Conservation (phyloP, 2,888 invertebrate species). For the Sialis lutaria region DNA sequence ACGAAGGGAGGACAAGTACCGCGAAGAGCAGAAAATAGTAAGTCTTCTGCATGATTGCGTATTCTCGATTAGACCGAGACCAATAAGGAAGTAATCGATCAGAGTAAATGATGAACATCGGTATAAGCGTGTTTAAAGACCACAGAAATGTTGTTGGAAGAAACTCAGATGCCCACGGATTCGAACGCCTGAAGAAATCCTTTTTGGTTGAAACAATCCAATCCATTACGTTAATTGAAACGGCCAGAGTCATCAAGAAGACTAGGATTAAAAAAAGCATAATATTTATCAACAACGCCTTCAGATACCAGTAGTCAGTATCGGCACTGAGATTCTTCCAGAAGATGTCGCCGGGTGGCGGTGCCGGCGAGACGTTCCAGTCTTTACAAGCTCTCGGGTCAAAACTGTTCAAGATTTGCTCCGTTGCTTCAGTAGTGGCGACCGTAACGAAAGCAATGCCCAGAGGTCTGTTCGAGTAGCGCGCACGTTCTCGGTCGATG, state of each 20-base stretch:
- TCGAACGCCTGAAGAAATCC: slow-evolving; percentile 32
- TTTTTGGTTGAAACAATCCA: slow-evolving; percentile 29
- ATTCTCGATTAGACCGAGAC: slow-evolving; percentile 84
- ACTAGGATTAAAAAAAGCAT: slow-evolving; percentile 66
- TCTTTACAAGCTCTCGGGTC: slow-evolving; percentile 40
- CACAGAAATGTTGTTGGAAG: slow-evolving; percentile 77
- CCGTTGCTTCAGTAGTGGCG: slow-evolving; percentile 47
- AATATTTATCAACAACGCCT: slow-evolving; percentile 65
- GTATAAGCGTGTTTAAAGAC: slow-evolving; percentile 78
- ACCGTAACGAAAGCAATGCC: slow-evolving; percentile 87
- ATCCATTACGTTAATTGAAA: slow-evolving; percentile 59
- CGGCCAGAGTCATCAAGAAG: slow-evolving; percentile 84
- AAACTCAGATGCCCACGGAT: slow-evolving; percentile 65
- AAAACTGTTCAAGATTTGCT: slow-evolving; percentile 48
- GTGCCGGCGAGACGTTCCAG: slow-evolving; percentile 77
- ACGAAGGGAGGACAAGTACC: slow-evolving; percentile 84
- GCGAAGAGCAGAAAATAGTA: slow-evolving; percentile 81
- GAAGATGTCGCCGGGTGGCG: slow-evolving; percentile 81
- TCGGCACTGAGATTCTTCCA: slow-evolving; percentile 86
- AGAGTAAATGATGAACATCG: slow-evolving; percentile 76
- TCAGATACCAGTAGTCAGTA: slow-evolving; percentile 70
- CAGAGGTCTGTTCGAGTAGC: slow-evolving; percentile 63
- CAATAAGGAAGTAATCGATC: slow-evolving; percentile 86
- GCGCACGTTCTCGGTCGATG: slow-evolving; percentile 60
- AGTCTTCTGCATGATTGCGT: slow-evolving; percentile 86